A percentile compares a stretch with the other conserved stretches of the same genome.
These are phyloP conservation scores for Bombus impatiens DNA, from an alignment of 1,140 invertebrate species.

Conservation along the genomic window DNA sequence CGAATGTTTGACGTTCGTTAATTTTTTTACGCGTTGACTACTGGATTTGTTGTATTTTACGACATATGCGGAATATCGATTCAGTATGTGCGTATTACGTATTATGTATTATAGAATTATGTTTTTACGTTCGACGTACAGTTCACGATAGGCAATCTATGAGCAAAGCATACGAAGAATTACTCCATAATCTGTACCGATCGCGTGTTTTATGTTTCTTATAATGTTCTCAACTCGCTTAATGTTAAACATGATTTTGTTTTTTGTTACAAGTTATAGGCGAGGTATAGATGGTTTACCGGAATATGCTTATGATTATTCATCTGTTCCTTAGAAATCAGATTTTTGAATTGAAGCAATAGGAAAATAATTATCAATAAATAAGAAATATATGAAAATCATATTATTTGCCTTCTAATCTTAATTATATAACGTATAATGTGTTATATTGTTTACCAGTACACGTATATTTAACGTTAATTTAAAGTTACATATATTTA, in stretches of 20 bases:
- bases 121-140: neutral
- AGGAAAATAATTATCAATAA: neutral
- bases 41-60: neutral
- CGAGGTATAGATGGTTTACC: neutral
- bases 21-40: neutral
- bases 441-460: no score
- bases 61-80: neutral
- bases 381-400: neutral
- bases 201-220: neutral
- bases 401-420: neutral
- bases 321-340: neutral
- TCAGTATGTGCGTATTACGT: no score
- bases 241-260: neutral
- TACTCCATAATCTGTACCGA: neutral
- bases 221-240: no score
- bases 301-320: neutral
- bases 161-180: neutral
- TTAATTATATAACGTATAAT: neutral
- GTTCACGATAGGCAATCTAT: neutral
- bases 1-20: neutral
- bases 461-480: no score
- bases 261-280: neutral
- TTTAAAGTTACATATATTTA: no score
- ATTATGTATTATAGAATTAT: neutral
- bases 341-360: neutral